These are phyloP conservation scores for Quadroppia sp. DNA, from an alignment of 2,888 invertebrate genomes.

Conservation along the genomic window DNA sequence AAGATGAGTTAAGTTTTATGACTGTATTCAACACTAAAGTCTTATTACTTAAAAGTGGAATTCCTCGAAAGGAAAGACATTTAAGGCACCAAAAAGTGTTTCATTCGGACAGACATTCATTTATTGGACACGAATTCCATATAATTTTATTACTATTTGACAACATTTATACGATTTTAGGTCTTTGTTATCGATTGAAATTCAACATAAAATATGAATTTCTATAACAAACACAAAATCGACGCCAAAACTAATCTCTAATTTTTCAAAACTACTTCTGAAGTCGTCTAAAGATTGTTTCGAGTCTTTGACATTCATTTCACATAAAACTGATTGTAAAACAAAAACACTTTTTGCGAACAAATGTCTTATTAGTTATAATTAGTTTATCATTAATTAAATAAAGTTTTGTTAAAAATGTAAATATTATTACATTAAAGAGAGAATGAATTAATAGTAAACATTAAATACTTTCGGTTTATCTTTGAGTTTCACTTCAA, in stretches of 20 bases:
- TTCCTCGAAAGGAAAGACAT: background rate
- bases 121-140: slow-evolving; percentile 2
- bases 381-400: too few relatives aligned
- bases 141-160: background rate
- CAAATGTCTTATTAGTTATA: too few relatives aligned
- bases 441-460: too few relatives aligned
- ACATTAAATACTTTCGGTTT: too few relatives aligned
- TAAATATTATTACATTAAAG: too few relatives aligned
- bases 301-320: too few relatives aligned
- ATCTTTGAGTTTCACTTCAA: too few relatives aligned
- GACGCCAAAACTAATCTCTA: background rate
- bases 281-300: background rate
- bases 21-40: background rate
- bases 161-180: background rate
- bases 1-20: background rate
- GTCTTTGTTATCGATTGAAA: background rate
- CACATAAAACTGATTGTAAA: too few relatives aligned
- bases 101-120: slow-evolving; percentile 1
- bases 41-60: background rate
- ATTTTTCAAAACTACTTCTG: background rate
- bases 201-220: background rate
- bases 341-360: too few relatives aligned
- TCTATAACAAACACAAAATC: background rate
- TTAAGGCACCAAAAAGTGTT: background rate
- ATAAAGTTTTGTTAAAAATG: too few relatives aligned